Evolutionary conservation across 1,140 invertebrate species (phyloP), one percentile per base, ranked within the genome.

Genomic region (Neodiprion fabricii): DNA sequence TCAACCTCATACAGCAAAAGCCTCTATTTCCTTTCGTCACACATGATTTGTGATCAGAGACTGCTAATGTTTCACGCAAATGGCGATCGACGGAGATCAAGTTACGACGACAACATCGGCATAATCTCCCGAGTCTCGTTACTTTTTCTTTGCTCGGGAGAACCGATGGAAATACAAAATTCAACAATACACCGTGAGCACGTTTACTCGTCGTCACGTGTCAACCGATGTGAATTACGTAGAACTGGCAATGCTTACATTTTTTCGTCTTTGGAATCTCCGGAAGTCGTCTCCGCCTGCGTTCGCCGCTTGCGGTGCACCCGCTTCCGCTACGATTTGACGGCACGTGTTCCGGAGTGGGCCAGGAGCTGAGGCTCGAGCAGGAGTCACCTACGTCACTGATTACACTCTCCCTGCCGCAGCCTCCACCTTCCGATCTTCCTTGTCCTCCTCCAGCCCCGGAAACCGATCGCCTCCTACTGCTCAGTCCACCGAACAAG

Each of bases 191-290:
- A 40, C 28, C 9, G 1, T 40, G 5, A 40, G 28, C 28, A 40
- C 28, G 5, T 40, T 40, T 40, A 40, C 28, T 40, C 28, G 1
- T 5, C 5, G 28, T 40, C 5, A 40, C 5, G 5, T 40, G 28
- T 40, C 28, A 5, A 40, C 28, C 5, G 28, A 40, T 40, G 28
- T 40, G 28, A 40, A 40, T 40, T 40, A 40, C 28, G 28, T 40
- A 40, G 1, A 21, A 21, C 28, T 1, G 1, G 5, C 21, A 14
- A 14, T 17, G 88, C 91, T 92, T 89, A 96, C 94, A 92, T 92
- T 95, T 95, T 87, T 94, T 94, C 79, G 93, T 94, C 85, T 96
- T 96, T 7, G 95, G 95, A 79, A 96, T 96, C 89, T 96, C 95
- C 11, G 95, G 95, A 40, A 96, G 86, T 87, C 95, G 95, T 85